Evolutionary conservation across 2,888 invertebrate species (phyloP).

Genomic region (Portevinia maculata): DNA sequence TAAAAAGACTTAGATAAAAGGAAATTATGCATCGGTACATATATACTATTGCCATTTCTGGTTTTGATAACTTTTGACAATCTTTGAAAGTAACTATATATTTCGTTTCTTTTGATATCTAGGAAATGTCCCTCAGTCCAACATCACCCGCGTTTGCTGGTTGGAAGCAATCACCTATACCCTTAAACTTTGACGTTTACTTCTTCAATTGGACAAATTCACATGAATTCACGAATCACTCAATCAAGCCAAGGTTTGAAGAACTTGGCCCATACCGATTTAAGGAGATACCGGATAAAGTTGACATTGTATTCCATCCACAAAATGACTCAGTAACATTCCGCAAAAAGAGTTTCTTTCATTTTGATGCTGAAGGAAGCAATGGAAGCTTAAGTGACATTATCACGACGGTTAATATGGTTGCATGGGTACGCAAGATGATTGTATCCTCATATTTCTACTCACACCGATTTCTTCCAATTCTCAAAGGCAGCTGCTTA

Average conservation of each 20-base stretch:
- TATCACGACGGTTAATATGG: slow-evolving; percentile 89
- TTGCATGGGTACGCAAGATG: slow-evolving; percentile 88
- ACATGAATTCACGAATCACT: slow-evolving; percentile 85
- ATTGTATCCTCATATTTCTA: background rate
- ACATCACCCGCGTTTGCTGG: slow-evolving; percentile 85
- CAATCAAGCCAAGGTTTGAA: slow-evolving; percentile 84
- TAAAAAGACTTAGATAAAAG: too few relatives aligned
- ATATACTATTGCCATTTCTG: too few relatives aligned
- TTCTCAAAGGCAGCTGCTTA: slow-evolving; percentile 82
- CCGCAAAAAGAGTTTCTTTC: slow-evolving; percentile 87
- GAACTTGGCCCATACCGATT: slow-evolving; percentile 87
- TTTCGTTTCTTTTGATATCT: slow-evolving; percentile 65
- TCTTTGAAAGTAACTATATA: too few relatives aligned
- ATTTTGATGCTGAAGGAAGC: slow-evolving; percentile 87
- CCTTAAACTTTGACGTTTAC: slow-evolving; percentile 87
- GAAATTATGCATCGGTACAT: too few relatives aligned
- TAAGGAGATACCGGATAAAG: slow-evolving; percentile 87
- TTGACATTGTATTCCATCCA: slow-evolving; percentile 88
- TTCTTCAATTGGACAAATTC: slow-evolving; percentile 93
- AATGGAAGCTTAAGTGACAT: slow-evolving; percentile 87
- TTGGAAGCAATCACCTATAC: slow-evolving; percentile 88
- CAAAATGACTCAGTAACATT: slow-evolving; percentile 89
- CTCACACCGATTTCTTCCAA: slow-evolving; percentile 36
- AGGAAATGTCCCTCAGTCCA: slow-evolving; percentile 87
- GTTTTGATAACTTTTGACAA: too few relatives aligned